A percentile compares a stretch with the other conserved stretches of the same genome.
Conservation (phyloP, 1,140 invertebrate species). For the Drosophila novamexicana region DNA sequence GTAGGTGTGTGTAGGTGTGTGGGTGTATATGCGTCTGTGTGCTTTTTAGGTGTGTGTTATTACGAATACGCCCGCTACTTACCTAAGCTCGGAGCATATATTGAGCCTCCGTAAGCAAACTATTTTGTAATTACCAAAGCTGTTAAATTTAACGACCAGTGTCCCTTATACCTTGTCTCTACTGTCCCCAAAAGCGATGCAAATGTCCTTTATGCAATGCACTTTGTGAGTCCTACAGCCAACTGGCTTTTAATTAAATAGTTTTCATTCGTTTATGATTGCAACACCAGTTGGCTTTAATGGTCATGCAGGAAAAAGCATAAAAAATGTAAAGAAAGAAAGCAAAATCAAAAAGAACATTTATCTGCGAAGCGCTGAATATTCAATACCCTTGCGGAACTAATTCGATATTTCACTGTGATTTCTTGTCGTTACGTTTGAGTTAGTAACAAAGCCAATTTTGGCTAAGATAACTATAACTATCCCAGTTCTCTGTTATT, state of each 20-base stretch:
- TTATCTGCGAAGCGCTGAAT: neutral
- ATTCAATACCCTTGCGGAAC: neutral
- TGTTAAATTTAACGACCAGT: constrained; percentile 69
- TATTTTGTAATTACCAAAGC: constrained; percentile 77
- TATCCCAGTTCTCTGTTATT: no score
- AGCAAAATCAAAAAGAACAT: neutral
- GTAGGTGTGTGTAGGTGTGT: neutral
- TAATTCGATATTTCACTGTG: no score
- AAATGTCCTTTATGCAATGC: constrained; percentile 11
- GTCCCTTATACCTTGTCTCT: constrained; percentile 11
- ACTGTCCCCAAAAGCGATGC: neutral
- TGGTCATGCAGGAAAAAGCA: constrained; percentile 21
- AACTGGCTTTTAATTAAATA: constrained; percentile 46
- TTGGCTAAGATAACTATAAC: no score
- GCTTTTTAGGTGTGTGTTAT: constrained; percentile 55
- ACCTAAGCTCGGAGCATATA: constrained; percentile 13
- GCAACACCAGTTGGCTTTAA: constrained; percentile 58
- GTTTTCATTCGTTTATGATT: constrained; percentile 60
- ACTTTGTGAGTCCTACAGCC: neutral
- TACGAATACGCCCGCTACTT: constrained; percentile 46
- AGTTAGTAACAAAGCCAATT: no score
- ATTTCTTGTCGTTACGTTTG: no score
- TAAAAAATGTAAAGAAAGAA: neutral
- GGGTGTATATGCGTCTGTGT: neutral
- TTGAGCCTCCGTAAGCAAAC: constrained; percentile 39